Evolutionary conservation across 2,888 invertebrate species (phyloP).

Genomic region (Xylota sylvarum): DNA sequence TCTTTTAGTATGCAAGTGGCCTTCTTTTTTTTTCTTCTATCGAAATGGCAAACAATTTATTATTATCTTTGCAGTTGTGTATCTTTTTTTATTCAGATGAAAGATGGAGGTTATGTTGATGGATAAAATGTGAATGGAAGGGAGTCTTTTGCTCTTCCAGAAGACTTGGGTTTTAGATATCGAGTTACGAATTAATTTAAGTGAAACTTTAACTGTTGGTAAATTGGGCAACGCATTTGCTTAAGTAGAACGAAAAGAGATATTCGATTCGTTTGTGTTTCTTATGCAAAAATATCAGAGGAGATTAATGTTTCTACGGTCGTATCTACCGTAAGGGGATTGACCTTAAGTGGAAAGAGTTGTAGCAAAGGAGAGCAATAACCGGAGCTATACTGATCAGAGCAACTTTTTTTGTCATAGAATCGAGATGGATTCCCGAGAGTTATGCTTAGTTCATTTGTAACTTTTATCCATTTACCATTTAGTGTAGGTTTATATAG

Average conservation of each 20-base stretch:
- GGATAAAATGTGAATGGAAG: constrained; percentile 1
- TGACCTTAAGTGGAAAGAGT: neutral
- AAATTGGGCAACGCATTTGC: constrained; percentile 64
- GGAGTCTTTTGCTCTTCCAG: constrained; percentile 28
- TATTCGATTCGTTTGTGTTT: constrained; percentile 52
- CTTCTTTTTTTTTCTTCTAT: constrained; percentile 41
- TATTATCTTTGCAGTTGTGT: constrained; percentile 17
- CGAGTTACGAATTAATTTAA: constrained; percentile 62
- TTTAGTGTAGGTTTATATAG: too few relatives aligned
- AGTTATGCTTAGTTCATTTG: too few relatives aligned
- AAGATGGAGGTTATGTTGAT: constrained; percentile 10
- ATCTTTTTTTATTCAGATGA: constrained; percentile 26
- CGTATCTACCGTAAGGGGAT: neutral
- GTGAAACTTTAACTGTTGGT: constrained; percentile 56
- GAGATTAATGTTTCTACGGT: neutral
- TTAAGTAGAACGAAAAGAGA: constrained; percentile 61
- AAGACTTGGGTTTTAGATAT: constrained; percentile 42
- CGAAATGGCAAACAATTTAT: constrained; percentile 48
- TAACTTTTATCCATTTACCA: too few relatives aligned
- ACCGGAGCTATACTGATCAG: neutral
- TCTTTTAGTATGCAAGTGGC: constrained; percentile 45
- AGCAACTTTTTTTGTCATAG: too few relatives aligned
- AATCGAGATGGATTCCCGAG: too few relatives aligned
- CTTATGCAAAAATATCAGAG: constrained; percentile 42
- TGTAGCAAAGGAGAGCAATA: neutral